Base-by-base conservation (phyloP, 92 coral and sea anemone species). In the Diadumene lineata region DNA sequence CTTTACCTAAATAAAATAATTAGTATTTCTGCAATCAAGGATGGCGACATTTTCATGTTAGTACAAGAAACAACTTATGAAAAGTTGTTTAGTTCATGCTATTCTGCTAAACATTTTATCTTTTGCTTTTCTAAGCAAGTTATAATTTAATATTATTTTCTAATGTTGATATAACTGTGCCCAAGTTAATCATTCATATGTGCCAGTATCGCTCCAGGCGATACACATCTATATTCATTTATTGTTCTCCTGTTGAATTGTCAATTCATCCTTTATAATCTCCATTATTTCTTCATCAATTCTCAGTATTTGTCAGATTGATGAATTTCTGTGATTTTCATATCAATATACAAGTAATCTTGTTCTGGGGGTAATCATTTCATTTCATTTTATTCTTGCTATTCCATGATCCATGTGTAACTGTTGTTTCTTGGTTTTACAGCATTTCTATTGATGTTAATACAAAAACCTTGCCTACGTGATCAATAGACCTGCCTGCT, bases 401-500 rank as follows among this genome's bases (percentile, higher is more conserved):
- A 28, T 77, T 61, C 66, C 82, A 77, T 55, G 67, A 27, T 24
- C 62, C 65, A 53, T 27, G 60, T 50, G 63, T 56, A 64, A 62
- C n/a, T 31, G 7, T n/a, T 31, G 73, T 53, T 4, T 65, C 82
- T 78, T 78, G 82, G 48, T 29, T 56, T 68, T 67, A 77, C 73
- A 15, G 46, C 73, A 68, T 78, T 78, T 72, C 32, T 21, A 72
- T 24, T 44, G 79, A 26, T 31, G 79, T 48, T 53, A 46, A 32
- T 22, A 68, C 63, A 24, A 44, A 56, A 78, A 78, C 60, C 82
- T 78, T 69, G 82, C 72, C 82, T 78, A 78, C 60, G 66, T 64
- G 81, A 66, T 56, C 43, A 62, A 50, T 60, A 68, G 82, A 78
- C 82, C 82, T 78, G 82, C 82, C 82, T 78, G 75, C 82, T 78